Base-by-base conservation (phyloP, 1,140 invertebrate genomes). In the Drosophila arawakana region DNA sequence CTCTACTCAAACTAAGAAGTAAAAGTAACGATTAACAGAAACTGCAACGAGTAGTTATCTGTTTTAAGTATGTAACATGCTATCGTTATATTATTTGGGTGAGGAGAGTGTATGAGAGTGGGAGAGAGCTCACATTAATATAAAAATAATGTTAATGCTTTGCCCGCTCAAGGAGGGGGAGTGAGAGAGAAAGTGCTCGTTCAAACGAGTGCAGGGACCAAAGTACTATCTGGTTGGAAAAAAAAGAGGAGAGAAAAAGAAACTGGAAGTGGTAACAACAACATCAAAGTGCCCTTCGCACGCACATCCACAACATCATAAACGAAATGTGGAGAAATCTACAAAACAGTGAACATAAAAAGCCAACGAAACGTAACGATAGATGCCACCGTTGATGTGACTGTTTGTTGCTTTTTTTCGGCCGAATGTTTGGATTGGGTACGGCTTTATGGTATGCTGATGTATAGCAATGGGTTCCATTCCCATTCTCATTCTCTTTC, bases 141-240 rank as follows among this genome's bases (percentile, higher is more conserved):
- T 89, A 89, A 89, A 89, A 89, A 84, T 84, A 84, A 89, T 89
- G 85, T 89, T 89, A 80, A 88, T 88, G 84, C 89, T 89, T 76
- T 60, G 18, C 18, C 2, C 18, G 18, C 18, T 21, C 18, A 21
- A 21, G 18, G 18, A 21, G 18, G 18, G 18, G 18, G 18, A 21
- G 18, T 21, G 18, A 21, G 18, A 21, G 55, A 59, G 35, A 37
- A 21, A 37, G 58, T 44, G 65, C 65, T 69, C 57, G 65, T 50
- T 73, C 65, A 73, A 73, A 65, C 62, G 72, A 34, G 47, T 61
- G 49, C 47, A 63, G 47, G 60, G 15, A 34, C 39, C 25, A 18
- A 58, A 59, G 50, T 54, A 30, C n/a, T 37, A 37, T n/a, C 25
- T 43, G 11, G 1, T 7, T 18, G 37, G 11, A 10, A 25, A 10